These are phyloP conservation scores for Peromyscus californicus DNA, from an alignment of 2,113 vertebrate species.

Conservation along the genomic window DNA sequence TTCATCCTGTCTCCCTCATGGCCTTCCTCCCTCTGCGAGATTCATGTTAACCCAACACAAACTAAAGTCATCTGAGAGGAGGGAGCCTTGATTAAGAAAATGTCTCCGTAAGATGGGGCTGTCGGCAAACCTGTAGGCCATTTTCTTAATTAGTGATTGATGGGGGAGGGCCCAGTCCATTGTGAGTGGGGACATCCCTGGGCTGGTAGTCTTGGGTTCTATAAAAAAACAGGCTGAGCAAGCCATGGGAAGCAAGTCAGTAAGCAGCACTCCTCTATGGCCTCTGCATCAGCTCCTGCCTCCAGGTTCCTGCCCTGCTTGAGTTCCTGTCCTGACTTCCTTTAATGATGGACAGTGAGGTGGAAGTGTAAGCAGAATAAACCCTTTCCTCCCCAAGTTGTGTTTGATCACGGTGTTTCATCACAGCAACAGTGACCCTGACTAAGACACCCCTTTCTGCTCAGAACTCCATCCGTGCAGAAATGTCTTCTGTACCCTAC, in stretches of 20 bases:
- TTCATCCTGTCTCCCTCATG: no score
- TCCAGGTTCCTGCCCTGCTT: not conserved
- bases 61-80: not conserved
- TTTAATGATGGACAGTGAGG: not conserved
- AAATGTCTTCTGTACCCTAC: not conserved
- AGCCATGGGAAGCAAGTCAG: not conserved
- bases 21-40: not conserved
- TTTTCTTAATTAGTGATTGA: not conserved
- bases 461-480: not conserved
- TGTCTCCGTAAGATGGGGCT: not conserved
- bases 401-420: not conserved
- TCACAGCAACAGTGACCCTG: not conserved
- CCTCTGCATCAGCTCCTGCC: not conserved
- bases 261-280: not conserved
- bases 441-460: not conserved
- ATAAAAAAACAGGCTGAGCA: not conserved
- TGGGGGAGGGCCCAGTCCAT: no score
- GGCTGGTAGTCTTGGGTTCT: not conserved
- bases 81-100: not conserved
- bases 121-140: not conserved
- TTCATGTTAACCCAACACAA: not conserved
- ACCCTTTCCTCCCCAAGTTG: not conserved
- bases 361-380: not conserved
- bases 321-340: not conserved
- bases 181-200: not conserved